A percentile compares a stretch with the other conserved stretches of the same genome.
Evolutionary conservation across 2,888 invertebrate genomes (phyloP).

Genomic region (Ophraella communa): DNA sequence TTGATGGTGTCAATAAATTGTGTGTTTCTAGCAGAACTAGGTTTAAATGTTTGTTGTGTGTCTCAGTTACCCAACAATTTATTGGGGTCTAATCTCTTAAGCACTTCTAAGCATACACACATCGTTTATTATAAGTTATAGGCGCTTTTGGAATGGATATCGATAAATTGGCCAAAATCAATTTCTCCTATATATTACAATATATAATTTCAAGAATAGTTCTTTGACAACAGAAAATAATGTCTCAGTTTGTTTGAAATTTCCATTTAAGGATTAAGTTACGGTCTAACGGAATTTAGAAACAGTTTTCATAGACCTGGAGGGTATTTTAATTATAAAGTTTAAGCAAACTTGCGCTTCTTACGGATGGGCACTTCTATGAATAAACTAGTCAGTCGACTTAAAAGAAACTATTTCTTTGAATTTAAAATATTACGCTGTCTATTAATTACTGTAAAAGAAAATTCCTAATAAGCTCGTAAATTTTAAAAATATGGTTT

Average conservation of each 20-base stretch:
- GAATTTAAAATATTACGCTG: no score
- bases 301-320: neutral
- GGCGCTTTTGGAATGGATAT: conserved; percentile 13
- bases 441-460: no score
- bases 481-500: no score
- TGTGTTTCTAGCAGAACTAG: no score
- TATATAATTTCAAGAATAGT: conserved; percentile 3
- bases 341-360: neutral
- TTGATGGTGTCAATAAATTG: no score
- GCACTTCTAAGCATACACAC: conserved; percentile 22
- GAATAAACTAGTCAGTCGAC: no score
- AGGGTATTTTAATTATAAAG: neutral
- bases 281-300: neutral
- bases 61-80: conserved; percentile 14
- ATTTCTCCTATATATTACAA: conserved; percentile 27
- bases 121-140: conserved; percentile 25
- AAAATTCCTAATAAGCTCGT: no score
- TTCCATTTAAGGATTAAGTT: conserved; percentile 2
- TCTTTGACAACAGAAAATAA: conserved; percentile 15
- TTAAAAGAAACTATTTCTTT: no score
- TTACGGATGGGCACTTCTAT: neutral
- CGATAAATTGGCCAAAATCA: conserved; percentile 25
- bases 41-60: no score
- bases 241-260: conserved; percentile 8
- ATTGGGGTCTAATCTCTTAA: conserved; percentile 30